Conservation (phyloP, 2,888 invertebrate genomes). For the Baronia brevicornis region DNA sequence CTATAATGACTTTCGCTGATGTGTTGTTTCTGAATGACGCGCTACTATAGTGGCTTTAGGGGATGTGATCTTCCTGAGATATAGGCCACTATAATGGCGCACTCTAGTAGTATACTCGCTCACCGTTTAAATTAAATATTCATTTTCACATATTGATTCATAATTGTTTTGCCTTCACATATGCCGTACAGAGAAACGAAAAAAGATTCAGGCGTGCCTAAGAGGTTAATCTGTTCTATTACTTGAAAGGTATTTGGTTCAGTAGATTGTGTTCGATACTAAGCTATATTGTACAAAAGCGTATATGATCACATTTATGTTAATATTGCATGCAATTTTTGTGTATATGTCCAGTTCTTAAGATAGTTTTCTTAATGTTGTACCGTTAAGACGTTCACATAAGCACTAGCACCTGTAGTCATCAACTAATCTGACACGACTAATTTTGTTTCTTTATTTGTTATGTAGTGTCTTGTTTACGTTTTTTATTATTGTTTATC, state of each 20-base stretch:
- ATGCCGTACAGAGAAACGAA: too few relatives aligned
- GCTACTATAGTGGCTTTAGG: too few relatives aligned
- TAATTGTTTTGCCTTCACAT: too few relatives aligned
- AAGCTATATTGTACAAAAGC: conserved; percentile 14
- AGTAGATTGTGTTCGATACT: conserved; percentile 1
- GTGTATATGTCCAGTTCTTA: conserved; percentile 24
- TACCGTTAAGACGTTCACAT: conserved; percentile 32
- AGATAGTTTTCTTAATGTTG: conserved; percentile 23
- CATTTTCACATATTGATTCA: too few relatives aligned
- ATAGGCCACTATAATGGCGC: too few relatives aligned
- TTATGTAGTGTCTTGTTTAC: conserved; percentile 16
- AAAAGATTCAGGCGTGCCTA: too few relatives aligned
- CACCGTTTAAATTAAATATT: too few relatives aligned
- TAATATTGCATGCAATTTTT: conserved; percentile 54
- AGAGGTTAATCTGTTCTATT: conserved; percentile 3
- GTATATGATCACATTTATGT: conserved; percentile 24
- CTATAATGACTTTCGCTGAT: too few relatives aligned
- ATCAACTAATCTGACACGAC: conserved; percentile 55
- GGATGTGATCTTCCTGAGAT: too few relatives aligned
- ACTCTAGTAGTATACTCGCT: too few relatives aligned
- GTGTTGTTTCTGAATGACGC: too few relatives aligned
- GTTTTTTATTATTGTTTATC: conserved; percentile 3
- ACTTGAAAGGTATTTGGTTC: conserved; percentile 8
- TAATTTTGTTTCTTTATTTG: conserved; percentile 33
- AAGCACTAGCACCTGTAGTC: conserved; percentile 51